Evolutionary conservation across 2,797 vertebrate species (phyloP), one percentile per base, ranked within the genome.

Genomic region (Sebastes glaucus): DNA sequence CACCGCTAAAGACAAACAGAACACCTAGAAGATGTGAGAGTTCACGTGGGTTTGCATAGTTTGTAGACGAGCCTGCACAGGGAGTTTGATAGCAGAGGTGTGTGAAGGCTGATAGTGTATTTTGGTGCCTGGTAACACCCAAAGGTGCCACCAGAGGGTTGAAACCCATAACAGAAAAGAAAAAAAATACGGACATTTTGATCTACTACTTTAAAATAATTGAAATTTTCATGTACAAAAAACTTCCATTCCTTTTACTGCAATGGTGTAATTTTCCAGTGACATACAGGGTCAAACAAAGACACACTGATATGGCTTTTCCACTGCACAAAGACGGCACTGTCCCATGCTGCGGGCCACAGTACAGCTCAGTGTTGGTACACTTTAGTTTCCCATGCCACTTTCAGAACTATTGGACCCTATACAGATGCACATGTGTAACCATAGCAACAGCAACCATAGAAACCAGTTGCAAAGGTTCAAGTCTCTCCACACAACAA

Each of bases 1-100:
- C 71, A 87, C 70, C 61, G 56, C 25, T 52, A 60, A 57, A 79
- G 62, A 78, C 38, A 55, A 64, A 85, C 10, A 61, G 20, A 32
- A 25, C 33, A 83, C 35, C 18, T 25, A 28, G 46, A 52, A 28
- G 60, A 76, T 4, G n/a, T 63, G 9, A 35, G 67, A 56, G 46
- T 67, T 71, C 14, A 49, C 33, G 65, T 55, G 10, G 23, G 22
- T 61, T 71, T 87, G 77, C 59, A 81, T 32, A 75, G 56, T 71
- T 56, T 68, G 55, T 1, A 62, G 52, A 69, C 30, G 27, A 74
- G 20, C n/a, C 27, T 16, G 57, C 56, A 68, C 25, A 38, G 6
- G n/a, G 22, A 28, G 27, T 74, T 66, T 60, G 42, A 64, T 4
- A 25, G 42, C 57, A 68, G 33, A 23, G 14, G 5, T 38, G 38